Evolutionary conservation across 2,113 vertebrate species (phyloP), one percentile per base, ranked within the genome.

Genomic region (Chitala chitala): DNA sequence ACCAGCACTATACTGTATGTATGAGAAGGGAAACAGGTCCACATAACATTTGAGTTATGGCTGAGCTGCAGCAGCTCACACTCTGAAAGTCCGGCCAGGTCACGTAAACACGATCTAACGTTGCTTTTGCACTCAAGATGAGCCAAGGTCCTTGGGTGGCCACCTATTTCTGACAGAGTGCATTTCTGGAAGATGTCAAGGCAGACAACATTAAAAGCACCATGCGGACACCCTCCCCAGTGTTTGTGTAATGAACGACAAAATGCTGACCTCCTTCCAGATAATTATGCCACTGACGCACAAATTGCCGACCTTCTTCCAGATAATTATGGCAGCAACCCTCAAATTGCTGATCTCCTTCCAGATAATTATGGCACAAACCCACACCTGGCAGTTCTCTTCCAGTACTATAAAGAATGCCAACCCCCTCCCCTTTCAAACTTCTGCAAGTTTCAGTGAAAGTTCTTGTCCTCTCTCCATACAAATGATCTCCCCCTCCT

Each of bases 291-390:
- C 36, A 13, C 15, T 33, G 36, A 26, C n/a, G 13, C 40, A 12
- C 63, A 44, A 44, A 66, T 66, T 44, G 40, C 63, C 36, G 63
- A 66, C 36, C 63, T 42, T 33, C 64, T 68, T 68, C 64, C 40
- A 68, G 64, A 68, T 68, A 68, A 68, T 68, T 68, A 68, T 68
- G 64, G 64, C 13, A 8, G n/a, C 38, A 68, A 38, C 64, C 40
- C 64, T 46, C 64, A 68, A 22, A 36, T 46, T 20, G 64, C 64
- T 24, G 22, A 22, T 68, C 42, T 68, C 48, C 48, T 51, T 51
- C 48, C 48, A 51, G 48, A 51, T 51, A 51, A 51, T 51, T 51
- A 51, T 51, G 48, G 48, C 48, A 51, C 20, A 51, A 51, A 51
- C 48, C 48, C 20, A 20, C 48, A 51, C 48, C 48, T 51, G 48